Evolutionary conservation across 1,140 invertebrate species (phyloP).

Genomic region (Drosophila truncata): DNA sequence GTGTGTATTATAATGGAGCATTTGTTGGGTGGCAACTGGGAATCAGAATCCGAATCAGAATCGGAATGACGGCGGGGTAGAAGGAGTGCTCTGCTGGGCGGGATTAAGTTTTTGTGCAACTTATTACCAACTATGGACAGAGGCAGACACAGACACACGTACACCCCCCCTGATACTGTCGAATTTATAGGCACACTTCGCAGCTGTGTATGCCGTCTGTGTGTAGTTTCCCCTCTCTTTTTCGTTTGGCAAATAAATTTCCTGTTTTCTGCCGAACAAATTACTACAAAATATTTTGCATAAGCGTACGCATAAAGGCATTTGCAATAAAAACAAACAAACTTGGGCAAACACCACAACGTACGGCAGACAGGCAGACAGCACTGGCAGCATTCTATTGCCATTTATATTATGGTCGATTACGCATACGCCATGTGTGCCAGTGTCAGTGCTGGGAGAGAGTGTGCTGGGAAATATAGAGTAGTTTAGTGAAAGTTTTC

Average conservation of each 20-base stretch:
- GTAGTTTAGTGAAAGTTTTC: slow-evolving; percentile 69
- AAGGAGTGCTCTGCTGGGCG: slow-evolving; percentile 21
- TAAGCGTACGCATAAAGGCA: slow-evolving; percentile 67
- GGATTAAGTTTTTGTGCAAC: slow-evolving; percentile 78
- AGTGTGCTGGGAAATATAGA: slow-evolving; percentile 20
- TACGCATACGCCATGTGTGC: slow-evolving; percentile 66
- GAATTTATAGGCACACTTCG: slow-evolving; percentile 68
- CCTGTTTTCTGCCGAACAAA: slow-evolving; percentile 64
- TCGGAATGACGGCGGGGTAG: neutral
- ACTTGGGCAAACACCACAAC: slow-evolving; percentile 23
- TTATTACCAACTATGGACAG: slow-evolving; percentile 73
- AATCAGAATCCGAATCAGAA: slow-evolving; percentile 4
- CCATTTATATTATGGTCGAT: slow-evolving; percentile 59
- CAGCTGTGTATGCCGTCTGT: slow-evolving; percentile 33
- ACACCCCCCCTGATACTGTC: slow-evolving; percentile 1
- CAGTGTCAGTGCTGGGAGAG: neutral
- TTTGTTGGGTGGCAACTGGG: slow-evolving; percentile 31
- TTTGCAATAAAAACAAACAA: slow-evolving; percentile 77
- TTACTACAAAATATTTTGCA: slow-evolving; percentile 82
- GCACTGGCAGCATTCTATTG: slow-evolving; percentile 11
- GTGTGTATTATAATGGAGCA: slow-evolving; percentile 58
- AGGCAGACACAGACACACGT: slow-evolving; percentile 10
- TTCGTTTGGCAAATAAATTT: slow-evolving; percentile 63
- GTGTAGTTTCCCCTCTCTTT: slow-evolving; percentile 2
- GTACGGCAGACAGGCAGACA: neutral